phyloP scores from a whole-genome alignment of 2,888 invertebrate genomes.

The Allophyes oxyacanthae region DNA sequence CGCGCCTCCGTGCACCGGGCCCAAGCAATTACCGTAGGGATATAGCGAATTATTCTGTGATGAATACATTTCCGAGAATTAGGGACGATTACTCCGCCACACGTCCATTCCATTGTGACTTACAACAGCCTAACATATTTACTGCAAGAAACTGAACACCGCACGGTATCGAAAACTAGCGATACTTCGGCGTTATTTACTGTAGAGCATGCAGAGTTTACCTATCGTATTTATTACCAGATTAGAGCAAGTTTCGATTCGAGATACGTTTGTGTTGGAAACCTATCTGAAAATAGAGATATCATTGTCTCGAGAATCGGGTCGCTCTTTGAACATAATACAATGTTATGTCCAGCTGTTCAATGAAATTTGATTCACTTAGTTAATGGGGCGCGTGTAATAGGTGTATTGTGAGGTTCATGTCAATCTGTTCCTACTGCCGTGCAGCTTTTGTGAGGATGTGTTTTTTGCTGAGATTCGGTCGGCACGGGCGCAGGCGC shows the following conservation, averaged over 20 bases:
- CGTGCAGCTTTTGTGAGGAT: constrained; percentile 51
- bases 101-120: constrained; percentile 18
- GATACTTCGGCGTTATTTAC: constrained; percentile 46
- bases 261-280: constrained; percentile 28
- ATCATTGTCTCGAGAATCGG: constrained; percentile 49
- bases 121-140: constrained; percentile 19
- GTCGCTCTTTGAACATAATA: constrained; percentile 67
- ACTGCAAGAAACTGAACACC: constrained; percentile 25
- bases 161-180: constrained; percentile 20
- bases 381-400: constrained; percentile 80
- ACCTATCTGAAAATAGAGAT: constrained; percentile 44
- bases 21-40: constrained; percentile 60
- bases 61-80: constrained; percentile 64
- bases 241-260: constrained; percentile 39
- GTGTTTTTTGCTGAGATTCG: constrained; percentile 60
- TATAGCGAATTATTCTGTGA: constrained; percentile 63
- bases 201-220: constrained; percentile 34
- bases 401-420: constrained; percentile 68
- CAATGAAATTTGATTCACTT: constrained; percentile 82
- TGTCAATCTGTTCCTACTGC: constrained; percentile 64
- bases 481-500: constrained; percentile 57
- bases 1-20: constrained; percentile 16
- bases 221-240: constrained; percentile 46
- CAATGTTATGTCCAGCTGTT: constrained; percentile 77
- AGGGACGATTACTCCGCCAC: constrained; percentile 35